phyloP scores from a whole-genome alignment of 2,888 invertebrate genomes.

The Corythucha ciliata region DNA sequence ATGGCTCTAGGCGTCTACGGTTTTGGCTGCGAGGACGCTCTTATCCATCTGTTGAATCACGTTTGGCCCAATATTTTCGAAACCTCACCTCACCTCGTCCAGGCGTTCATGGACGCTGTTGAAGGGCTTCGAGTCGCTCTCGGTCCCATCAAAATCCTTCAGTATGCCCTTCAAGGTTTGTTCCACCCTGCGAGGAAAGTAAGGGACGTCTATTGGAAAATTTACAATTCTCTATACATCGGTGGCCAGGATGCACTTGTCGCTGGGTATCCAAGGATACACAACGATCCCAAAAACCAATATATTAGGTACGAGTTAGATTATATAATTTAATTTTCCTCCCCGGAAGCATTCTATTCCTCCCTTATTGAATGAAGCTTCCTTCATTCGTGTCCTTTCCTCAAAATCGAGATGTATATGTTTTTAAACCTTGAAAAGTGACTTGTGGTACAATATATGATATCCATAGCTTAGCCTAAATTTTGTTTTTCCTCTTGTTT shows the following conservation, averaged over 20 bases:
- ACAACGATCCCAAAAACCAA: conserved; percentile 90
- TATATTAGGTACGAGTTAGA: conserved; percentile 89
- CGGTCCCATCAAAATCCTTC: conserved; percentile 91
- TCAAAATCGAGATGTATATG: no score
- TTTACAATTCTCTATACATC: conserved; percentile 97
- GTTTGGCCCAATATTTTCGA: conserved; percentile 99
- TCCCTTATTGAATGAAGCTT: no score
- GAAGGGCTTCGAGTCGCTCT: conserved; percentile 95
- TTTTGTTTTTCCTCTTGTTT: no score
- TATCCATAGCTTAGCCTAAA: no score
- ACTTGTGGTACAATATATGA: no score
- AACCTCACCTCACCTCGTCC: conserved; percentile 98
- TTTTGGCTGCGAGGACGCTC: conserved; percentile 96
- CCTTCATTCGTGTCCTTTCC: no score
- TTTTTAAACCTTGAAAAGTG: no score
- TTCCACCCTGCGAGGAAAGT: conserved; percentile 99
- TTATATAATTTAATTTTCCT: conserved; percentile 65
- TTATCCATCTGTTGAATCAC: conserved; percentile 92
- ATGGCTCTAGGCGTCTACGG: conserved; percentile 98
- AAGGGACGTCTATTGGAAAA: conserved; percentile 99
- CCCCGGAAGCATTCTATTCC: no score
- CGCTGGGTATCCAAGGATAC: conserved; percentile 93
- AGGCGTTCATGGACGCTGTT: conserved; percentile 98
- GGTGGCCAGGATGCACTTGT: conserved; percentile 97
- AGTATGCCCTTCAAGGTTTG: conserved; percentile 88